Conservation (phyloP, 1,140 invertebrate species). For the Euschistus heros region DNA sequence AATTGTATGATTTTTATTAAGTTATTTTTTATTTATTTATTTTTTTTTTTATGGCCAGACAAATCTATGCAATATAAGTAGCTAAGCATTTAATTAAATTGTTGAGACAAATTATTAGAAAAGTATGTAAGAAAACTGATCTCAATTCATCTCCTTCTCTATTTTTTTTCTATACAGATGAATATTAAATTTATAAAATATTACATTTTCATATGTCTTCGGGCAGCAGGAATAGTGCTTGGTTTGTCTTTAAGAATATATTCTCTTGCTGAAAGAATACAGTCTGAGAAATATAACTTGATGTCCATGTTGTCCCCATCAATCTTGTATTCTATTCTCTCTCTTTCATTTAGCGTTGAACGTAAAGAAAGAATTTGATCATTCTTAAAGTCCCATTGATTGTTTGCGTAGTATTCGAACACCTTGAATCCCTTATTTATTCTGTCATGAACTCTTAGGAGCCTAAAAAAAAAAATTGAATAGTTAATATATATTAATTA, state of each 20-base stretch:
- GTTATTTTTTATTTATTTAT: not conserved
- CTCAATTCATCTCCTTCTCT: no score
- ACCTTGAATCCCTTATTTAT: slow-evolving; percentile 73
- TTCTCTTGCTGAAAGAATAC: slow-evolving; percentile 56
- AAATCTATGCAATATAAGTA: not conserved
- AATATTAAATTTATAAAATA: not conserved
- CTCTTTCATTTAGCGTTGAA: slow-evolving; percentile 48
- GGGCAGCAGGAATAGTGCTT: slow-evolving; percentile 66
- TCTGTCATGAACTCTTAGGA: slow-evolving; percentile 60
- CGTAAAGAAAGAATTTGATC: slow-evolving; percentile 47
- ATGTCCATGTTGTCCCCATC: slow-evolving; percentile 60
- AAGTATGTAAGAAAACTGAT: not conserved
- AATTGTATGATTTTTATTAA: not conserved
- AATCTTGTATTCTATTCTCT: slow-evolving; percentile 52
- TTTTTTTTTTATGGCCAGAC: not conserved
- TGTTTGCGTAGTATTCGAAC: slow-evolving; percentile 76
- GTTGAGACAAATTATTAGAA: not conserved
- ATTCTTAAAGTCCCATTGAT: slow-evolving; percentile 71
- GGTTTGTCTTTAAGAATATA: slow-evolving; percentile 75
- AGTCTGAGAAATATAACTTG: slow-evolving; percentile 59
- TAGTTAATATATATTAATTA: not conserved
- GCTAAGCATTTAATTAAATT: not conserved
- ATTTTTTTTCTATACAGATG: not conserved
- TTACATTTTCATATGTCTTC: slow-evolving; percentile 61
- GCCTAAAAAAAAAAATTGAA: slow-evolving; percentile 37